Evolutionary conservation across 30 jellyfish, hydroid and myxozoan genomes (phyloP).

Genomic region (Catostylus mosaicus): DNA sequence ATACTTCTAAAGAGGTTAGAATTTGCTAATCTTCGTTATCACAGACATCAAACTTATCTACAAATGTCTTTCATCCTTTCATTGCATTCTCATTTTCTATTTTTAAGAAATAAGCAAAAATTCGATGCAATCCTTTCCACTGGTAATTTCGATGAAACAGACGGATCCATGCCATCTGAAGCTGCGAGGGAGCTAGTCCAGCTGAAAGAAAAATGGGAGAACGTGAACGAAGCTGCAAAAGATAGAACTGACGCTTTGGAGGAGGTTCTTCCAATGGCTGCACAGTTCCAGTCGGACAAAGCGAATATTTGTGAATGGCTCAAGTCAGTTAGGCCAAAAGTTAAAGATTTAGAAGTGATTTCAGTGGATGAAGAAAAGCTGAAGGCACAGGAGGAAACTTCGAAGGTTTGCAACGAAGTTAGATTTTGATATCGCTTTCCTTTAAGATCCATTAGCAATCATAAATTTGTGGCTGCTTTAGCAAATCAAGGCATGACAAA

Average conservation of each 20-base stretch:
- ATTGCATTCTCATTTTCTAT: neutral
- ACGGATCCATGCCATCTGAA: slow-evolving; percentile 17
- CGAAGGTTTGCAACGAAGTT: slow-evolving; percentile 58
- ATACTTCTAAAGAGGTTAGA: too few species aligned
- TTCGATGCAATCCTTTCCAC: slow-evolving; percentile 53
- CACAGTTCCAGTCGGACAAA: slow-evolving; percentile 31
- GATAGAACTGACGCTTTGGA: slow-evolving; percentile 72
- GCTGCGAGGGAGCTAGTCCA: slow-evolving; percentile 43
- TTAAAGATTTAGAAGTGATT: slow-evolving; percentile 61
- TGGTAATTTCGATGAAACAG: slow-evolving; percentile 60
- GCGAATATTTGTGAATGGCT: slow-evolving; percentile 62
- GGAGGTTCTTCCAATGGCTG: slow-evolving; percentile 66
- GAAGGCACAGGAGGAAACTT: slow-evolving; percentile 60
- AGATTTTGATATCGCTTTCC: too few species aligned
- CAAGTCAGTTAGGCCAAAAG: slow-evolving; percentile 57
- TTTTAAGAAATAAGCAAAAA: slow-evolving; percentile 58
- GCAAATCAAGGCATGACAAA: too few species aligned
- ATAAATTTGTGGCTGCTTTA: too few species aligned
- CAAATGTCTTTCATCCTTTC: too few species aligned
- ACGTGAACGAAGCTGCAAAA: slow-evolving; percentile 31
- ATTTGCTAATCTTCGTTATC: too few species aligned
- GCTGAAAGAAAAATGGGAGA: slow-evolving; percentile 67
- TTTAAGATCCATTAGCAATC: too few species aligned
- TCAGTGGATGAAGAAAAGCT: slow-evolving; percentile 69
- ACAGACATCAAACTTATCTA: too few species aligned